Base-by-base conservation (phyloP, 2,797 vertebrate species). In the Neoniphon sammara region DNA sequence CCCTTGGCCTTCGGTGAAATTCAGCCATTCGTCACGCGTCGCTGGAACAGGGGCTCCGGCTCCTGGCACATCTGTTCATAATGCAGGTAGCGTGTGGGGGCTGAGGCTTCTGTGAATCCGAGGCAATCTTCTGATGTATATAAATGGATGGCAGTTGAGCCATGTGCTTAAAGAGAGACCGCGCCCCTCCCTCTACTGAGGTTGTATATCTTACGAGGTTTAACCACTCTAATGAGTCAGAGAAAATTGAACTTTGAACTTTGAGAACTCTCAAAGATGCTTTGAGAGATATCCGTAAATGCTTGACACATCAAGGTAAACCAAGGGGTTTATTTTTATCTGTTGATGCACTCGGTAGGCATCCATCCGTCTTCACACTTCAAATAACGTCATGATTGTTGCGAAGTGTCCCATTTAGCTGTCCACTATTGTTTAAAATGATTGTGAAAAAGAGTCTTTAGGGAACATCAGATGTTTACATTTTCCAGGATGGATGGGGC, bases 1-100 rank as follows among this genome's bases (percentile, higher is more conserved):
- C 89, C 91, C 56, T 60, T 88, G 89, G 66, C 86, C 90, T 76
- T 47, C 25, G 73, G 75, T 85, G 85, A 90, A 93, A 90, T 87
- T 79, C 82, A 89, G 72, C 84, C 90, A 87, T 93, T 93, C 76
- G 83, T 94, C 92, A 93, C 18, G 80, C 84, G 39, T 80, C 20
- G 27, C 76, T 58, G 65, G 73, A 86, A 87, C 84, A 53, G 66
- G 66, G 87, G 74, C 71, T 72, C n/a, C 7, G 49, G 83, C 85
- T 93, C 81, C 89, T 85, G 89, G 85, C 92, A 92, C 92, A 93
- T 93, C 89, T 94, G 93, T 85, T 90, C 81, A 75, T 70, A 78
- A 90, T 89, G 84, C 90, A 93, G 91, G 91, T 92, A 86, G 85
- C 64, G 31, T 73, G 86, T 62, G 77, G n/a, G 78, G 85, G 72